phyloP scores from a whole-genome alignment of 2,797 vertebrate species.

The Astyanax mexicanus region DNA sequence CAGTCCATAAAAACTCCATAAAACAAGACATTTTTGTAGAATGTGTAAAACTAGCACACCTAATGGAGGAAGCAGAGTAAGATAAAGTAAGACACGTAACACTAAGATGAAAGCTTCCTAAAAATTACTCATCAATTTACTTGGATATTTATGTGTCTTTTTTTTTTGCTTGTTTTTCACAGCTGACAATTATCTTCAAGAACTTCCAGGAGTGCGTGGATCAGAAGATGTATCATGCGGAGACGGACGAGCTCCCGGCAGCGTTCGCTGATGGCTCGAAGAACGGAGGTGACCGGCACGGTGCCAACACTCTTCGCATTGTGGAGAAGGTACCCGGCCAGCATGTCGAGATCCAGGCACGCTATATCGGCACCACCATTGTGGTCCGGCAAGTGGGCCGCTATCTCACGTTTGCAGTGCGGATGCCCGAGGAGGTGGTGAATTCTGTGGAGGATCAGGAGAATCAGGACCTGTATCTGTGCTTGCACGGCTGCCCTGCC shows the following conservation, averaged over 20 bases:
- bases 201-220: constrained; percentile 97
- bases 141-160: no score
- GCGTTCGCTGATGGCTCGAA: constrained; percentile 94
- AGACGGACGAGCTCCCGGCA: constrained; percentile 92
- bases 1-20: no score
- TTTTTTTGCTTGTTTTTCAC: constrained; percentile 22
- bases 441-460: constrained; percentile 91
- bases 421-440: constrained; percentile 96
- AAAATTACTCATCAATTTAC: no score
- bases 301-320: constrained; percentile 91
- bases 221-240: constrained; percentile 96
- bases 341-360: constrained; percentile 96
- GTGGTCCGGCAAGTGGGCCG: constrained; percentile 95
- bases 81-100: no score
- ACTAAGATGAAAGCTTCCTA: no score
- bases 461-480: constrained; percentile 93
- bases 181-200: constrained; percentile 99
- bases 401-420: constrained; percentile 94
- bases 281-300: constrained; percentile 91
- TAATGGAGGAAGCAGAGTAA: no score
- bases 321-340: constrained; percentile 93
- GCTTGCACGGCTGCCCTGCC: constrained; percentile 91
- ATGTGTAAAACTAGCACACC: no score
- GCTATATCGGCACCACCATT: constrained; percentile 96
- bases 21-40: no score